These are phyloP conservation scores for Ptychobarbus kaznakovi DNA, from an alignment of 2,797 vertebrate genomes.

Conservation along the genomic window DNA sequence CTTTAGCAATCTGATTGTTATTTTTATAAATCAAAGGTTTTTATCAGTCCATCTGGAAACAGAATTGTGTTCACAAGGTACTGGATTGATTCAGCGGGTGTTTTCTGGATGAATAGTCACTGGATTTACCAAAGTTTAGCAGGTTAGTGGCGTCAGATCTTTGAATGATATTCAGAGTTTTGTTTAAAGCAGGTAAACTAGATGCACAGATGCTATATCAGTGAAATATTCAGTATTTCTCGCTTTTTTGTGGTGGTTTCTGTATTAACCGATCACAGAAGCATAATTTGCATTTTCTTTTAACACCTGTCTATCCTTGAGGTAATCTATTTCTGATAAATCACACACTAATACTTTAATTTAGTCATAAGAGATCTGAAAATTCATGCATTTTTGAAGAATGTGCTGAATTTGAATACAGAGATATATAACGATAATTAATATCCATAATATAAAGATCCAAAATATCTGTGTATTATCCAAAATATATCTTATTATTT, in stretches of 20 bases:
- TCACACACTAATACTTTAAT: background rate
- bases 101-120: background rate
- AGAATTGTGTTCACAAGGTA: background rate
- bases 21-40: background rate
- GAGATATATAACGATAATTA: background rate
- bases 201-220: background rate
- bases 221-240: background rate
- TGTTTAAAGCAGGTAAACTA: background rate
- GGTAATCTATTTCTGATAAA: background rate
- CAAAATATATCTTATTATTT: too few species aligned
- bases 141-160: background rate
- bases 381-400: background rate
- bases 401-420: background rate
- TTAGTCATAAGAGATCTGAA: background rate
- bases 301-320: background rate
- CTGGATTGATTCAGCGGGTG: background rate
- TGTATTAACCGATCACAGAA: background rate
- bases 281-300: background rate
- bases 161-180: background rate
- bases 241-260: background rate
- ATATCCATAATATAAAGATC: background rate
- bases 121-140: background rate
- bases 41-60: background rate
- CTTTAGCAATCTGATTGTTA: background rate
- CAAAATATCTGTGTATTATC: background rate